These are phyloP conservation scores for Choloepus hoffmanni DNA, from an alignment of 2,113 vertebrate genomes.

Conservation along the genomic window DNA sequence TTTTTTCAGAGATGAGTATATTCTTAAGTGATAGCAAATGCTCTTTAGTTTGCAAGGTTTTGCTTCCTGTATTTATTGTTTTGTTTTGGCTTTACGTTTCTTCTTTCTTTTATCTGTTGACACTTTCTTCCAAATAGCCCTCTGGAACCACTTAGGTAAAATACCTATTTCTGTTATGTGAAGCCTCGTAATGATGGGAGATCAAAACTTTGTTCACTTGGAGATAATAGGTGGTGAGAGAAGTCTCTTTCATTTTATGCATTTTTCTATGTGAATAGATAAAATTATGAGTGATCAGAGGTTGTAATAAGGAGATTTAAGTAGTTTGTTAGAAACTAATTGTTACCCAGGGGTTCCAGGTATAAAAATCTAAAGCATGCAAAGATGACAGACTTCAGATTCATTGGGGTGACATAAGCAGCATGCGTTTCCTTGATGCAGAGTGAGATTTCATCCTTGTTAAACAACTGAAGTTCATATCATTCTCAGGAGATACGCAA, in stretches of 20 bases:
- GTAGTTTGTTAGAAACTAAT: slow-evolving; percentile 50
- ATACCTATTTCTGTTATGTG: neutral
- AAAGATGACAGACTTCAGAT: neutral
- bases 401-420: neutral
- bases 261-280: slow-evolving; percentile 51
- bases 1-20: neutral
- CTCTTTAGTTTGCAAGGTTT: neutral
- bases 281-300: slow-evolving; percentile 54
- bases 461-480: neutral
- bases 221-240: neutral
- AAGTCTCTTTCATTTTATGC: slow-evolving; percentile 49
- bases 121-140: neutral
- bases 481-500: neutral
- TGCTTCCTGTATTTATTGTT: neutral
- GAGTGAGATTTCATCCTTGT: neutral
- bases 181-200: neutral
- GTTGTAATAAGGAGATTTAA: neutral
- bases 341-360: slow-evolving; percentile 14
- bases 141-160: neutral
- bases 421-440: neutral
- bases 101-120: neutral
- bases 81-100: neutral
- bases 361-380: slow-evolving; percentile 40
- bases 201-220: neutral
- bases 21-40: neutral